A percentile compares a stretch with the other conserved stretches of the same genome.
phyloP scores from a whole-genome alignment of 2,797 vertebrate species.

The Cryptoprocta ferox region DNA sequence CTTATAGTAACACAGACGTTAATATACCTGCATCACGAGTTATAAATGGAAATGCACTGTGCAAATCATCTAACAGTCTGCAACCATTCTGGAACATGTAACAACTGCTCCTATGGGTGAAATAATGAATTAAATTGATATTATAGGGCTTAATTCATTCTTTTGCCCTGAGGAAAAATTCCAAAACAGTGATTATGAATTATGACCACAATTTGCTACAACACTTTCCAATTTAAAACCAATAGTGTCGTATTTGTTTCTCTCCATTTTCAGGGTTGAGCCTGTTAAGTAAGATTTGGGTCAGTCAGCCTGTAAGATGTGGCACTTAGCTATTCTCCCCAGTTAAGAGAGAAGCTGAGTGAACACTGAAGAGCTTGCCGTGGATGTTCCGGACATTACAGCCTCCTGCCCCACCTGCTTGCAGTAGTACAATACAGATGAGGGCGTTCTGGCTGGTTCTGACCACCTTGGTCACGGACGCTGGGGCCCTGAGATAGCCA shows the following conservation, averaged over 20 bases:
- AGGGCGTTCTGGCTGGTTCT: not conserved
- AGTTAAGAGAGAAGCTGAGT: not conserved
- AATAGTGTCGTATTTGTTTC: not conserved
- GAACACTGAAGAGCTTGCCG: not conserved
- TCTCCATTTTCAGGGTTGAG: not conserved
- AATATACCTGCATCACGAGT: constrained; percentile 26
- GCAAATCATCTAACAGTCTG: constrained; percentile 33
- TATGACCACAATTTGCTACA: constrained; percentile 61
- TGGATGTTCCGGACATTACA: not conserved
- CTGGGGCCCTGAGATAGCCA: rapidly evolving
- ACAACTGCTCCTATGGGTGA: constrained; percentile 52
- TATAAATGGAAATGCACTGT: constrained; percentile 50
- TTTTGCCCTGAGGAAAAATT: constrained; percentile 67
- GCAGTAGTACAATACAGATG: rapidly evolving
- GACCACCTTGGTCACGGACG: rapidly evolving
- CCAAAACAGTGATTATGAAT: not conserved
- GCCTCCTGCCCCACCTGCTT: not conserved
- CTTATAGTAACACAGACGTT: not conserved
- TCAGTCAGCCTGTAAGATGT: not conserved
- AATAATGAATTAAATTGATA: constrained; percentile 49
- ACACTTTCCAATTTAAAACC: constrained; percentile 63
- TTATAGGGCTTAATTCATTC: constrained; percentile 59
- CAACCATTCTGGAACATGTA: not conserved
- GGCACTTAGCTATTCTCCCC: not conserved
- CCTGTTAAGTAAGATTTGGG: not conserved